Evolutionary conservation across 2,888 invertebrate genomes (phyloP).

Genomic region (Drosophila paracracens): DNA sequence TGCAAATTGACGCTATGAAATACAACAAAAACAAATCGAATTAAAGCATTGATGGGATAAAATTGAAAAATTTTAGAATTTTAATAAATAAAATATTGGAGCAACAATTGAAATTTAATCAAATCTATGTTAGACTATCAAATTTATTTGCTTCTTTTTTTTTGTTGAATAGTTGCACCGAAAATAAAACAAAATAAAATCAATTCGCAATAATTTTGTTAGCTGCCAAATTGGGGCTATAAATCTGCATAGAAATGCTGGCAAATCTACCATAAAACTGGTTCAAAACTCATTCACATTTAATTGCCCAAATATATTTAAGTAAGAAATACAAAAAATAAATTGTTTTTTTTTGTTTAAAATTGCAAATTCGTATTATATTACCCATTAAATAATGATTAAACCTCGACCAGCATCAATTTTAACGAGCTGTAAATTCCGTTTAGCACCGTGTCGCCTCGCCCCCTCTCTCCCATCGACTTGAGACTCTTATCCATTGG

Average conservation of each 20-base stretch:
- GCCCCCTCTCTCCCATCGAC: no score
- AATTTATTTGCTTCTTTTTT: background rate
- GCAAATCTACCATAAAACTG: background rate
- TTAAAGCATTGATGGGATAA: background rate
- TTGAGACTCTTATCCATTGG: slow-evolving; percentile 1
- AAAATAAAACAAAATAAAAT: no score
- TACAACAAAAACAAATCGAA: background rate
- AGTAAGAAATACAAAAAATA: background rate
- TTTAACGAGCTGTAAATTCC: slow-evolving; percentile 41
- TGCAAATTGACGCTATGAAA: background rate
- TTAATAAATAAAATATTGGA: background rate
- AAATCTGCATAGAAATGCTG: background rate
- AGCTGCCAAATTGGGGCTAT: background rate
- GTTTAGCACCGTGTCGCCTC: slow-evolving; percentile 14
- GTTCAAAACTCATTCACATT: background rate
- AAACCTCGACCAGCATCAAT: slow-evolving; percentile 22
- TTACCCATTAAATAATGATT: slow-evolving; percentile 14
- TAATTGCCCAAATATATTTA: background rate
- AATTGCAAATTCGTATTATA: background rate
- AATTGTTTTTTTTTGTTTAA: background rate
- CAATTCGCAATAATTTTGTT: no score
- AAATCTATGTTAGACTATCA: background rate
- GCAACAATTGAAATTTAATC: background rate
- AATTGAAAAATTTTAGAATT: background rate
- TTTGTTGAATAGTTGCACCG: no score